Base-by-base conservation (phyloP, 2,797 vertebrate species). In the Hozukius guyotensis region DNA sequence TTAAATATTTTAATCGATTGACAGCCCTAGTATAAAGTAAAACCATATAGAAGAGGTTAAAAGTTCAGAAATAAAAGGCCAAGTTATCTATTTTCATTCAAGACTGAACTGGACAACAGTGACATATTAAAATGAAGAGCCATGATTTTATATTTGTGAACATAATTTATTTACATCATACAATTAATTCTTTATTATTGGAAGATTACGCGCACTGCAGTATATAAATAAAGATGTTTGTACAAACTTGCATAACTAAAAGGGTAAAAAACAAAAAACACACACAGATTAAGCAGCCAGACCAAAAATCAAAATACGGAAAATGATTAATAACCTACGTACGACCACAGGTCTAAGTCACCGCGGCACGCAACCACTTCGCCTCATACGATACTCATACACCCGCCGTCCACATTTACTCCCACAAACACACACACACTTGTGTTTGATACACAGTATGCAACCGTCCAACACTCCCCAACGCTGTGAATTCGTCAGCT, bases 171-270 rank as follows among this genome's bases (percentile, higher is more conserved):
- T 95, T 95, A 95, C 94, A 95, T 92, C 83, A 93, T 94, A 95
- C 92, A 88, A 91, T 89, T 94, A 91, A 90, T 88, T 93, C 85
- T 93, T 87, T 93, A 87, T 93, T 91, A 94, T 88, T 86, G 92
- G 89, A 93, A 87, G 94, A 92, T 91, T 94, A 95, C 73, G 89
- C 93, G 72, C 88, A 94, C 90, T 69, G 90, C 90, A 94, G 92
- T 94, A 94, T 94, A 96, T 96, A 96, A 96, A 96, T 96, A 95
- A 95, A 92, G 92, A 93, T 80, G 88, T 92, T 94, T 94, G 89
- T 95, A 96, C 95, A 96, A 96, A 96, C 93, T 93, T 93, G 91
- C 90, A 92, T 89, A 94, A 94, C 94, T 94, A 95, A 94, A 64
- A 92, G 80, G 89, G 42, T 84, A 78, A 86, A 90, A 90, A 85